Evolutionary conservation across 2,113 vertebrate genomes (phyloP), one percentile per base, ranked within the genome.

Genomic region (Diadophis punctatus): DNA sequence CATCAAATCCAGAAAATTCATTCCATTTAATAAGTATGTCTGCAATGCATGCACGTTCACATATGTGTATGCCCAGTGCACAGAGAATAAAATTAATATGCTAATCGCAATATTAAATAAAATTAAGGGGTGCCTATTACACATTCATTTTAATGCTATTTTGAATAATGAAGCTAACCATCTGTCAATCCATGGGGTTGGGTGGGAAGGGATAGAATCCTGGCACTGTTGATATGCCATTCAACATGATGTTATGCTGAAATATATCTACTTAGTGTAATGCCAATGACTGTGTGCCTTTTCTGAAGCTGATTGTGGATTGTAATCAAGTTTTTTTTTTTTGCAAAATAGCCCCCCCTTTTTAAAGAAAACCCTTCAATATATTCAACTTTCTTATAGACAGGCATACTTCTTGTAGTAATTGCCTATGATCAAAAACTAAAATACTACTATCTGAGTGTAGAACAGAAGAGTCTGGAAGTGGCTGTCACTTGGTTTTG

Each of bases 141-240:
- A 56, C 18, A 89, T 68, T 58, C 52, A 52, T 48, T 92, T 89
- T 92, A 88, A 84, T 85, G 55, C 56, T 55, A 52, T 56, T 89
- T 92, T 48, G 16, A 80, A 74, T 46, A 56, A 84, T 92, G 20
- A 53, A 89, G 34, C 60, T 89, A 84, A 56, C 91, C 87, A 92
- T 84, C 87, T 89, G 91, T 89, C 39, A 46, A n/a, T 52, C 63
- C 63, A 56, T 48, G 14, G 6, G 10, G 0, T 88, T 39, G 74
- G 74, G 63, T 68, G 63, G 74, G 18, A 52, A 46, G 8, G 27
- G 25, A 68, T 68, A 8, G 27, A 89, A 92, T 84, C 55, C 30
- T 46, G 52, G 18, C 27, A 48, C 34, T 92, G 52, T 56, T 88
- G 74, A 55, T 89, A 25, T 89, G 51, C n/a, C 68, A 89, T 80